These are phyloP conservation scores for Garrulus glandarius DNA, from an alignment of 2,797 vertebrate species.

Conservation along the genomic window DNA sequence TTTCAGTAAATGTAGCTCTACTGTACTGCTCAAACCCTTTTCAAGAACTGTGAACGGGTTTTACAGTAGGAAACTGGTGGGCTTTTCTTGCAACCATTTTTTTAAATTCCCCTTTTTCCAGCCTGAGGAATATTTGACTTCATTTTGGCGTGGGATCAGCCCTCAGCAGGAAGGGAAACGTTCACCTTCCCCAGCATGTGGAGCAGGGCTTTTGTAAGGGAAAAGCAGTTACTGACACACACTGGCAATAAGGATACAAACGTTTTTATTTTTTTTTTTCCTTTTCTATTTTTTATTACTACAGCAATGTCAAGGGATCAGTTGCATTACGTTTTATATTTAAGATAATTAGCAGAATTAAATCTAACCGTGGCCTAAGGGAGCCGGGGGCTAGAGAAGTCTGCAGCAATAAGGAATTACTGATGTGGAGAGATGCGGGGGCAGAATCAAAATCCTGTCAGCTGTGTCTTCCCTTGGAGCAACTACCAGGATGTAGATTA, in stretches of 20 bases:
- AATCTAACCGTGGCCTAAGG: background rate
- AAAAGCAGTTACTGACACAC: conserved; percentile 12
- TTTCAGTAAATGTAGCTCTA: conserved; percentile 47
- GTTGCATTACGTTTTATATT: conserved; percentile 44
- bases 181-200: background rate
- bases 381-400: background rate
- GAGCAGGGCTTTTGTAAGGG: background rate
- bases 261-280: background rate
- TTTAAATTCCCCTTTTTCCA: background rate
- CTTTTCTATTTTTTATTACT: conserved; percentile 61
- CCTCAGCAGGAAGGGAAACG: background rate
- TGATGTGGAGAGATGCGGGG: background rate
- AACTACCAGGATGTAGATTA: background rate
- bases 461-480: conserved; percentile 21
- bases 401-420: conserved; percentile 28
- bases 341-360: conserved; percentile 43
- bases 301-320: background rate
- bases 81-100: background rate
- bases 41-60: background rate
- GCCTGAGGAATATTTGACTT: background rate
- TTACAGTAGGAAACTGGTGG: background rate
- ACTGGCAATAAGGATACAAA: conserved; percentile 62
- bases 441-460: background rate
- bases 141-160: background rate
- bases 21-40: conserved; percentile 44